Evolutionary conservation across 2,888 invertebrate species (phyloP), one percentile per base, ranked within the genome.

Genomic region (Meiosimyza platycephala): DNA sequence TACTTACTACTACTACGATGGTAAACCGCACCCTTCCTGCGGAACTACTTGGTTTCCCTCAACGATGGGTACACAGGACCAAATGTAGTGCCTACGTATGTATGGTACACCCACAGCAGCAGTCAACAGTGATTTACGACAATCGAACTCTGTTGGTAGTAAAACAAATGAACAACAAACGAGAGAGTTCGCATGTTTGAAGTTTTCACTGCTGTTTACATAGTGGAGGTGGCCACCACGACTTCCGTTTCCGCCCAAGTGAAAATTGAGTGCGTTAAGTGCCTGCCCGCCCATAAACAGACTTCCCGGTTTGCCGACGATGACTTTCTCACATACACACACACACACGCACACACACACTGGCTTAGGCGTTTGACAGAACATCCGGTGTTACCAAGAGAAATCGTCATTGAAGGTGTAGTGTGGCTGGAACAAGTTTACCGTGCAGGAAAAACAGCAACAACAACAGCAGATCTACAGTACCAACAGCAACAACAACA

Each of bases 91-190:
- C 28, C 28, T 28, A 28, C 28, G 28, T 28, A 28, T 28, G 28
- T 28, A n/a, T n/a, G n/a, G n/a, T n/a, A 65, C 48, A 18, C 40
- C 40, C 40, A 40, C 40, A 40, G 65, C 59, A 55, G 72, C 55
- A 75, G 77, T 82, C 74, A 77, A 73, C 71, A 75, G 77, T 82
- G 83, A 83, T 83, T 82, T 83, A 83, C 82, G 80, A 79, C 83
- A 79, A 82, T 82, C 79, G 83, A 81, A 81, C 74, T 70, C 51
- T 67, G 72, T 68, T 63, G 62, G 40, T 40, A 40, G 40, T 40
- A 40, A 40, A 40, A 40, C 40, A 40, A 40, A 40, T 40, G 40
- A 48, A 18, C 22, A 59, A 28, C 59, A 59, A n/a, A 28, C 59
- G 13, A n/a, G 62, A 33, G 52, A 22, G 59, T 48, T 13, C 18